Conservation (phyloP, 2,888 invertebrate species). For the Papilio demoleus region DNA sequence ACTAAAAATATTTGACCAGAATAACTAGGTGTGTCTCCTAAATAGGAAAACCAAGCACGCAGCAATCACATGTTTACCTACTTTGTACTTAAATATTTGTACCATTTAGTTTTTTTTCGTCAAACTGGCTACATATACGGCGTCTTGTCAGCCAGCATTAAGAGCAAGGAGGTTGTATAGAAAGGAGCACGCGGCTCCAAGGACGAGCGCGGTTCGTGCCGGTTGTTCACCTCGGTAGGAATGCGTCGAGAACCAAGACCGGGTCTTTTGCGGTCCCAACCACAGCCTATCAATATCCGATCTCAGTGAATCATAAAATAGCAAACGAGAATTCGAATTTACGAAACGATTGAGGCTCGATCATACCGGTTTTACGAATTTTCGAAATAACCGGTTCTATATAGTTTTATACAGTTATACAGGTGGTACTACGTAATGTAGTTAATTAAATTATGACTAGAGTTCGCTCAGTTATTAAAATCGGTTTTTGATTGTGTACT, state of each 20-base stretch:
- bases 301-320: conserved; percentile 43
- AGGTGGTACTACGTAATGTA: conserved; percentile 32
- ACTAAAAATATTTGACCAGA: not conserved
- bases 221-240: conserved; percentile 79
- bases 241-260: conserved; percentile 68
- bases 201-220: conserved; percentile 69
- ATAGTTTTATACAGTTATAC: conserved; percentile 37
- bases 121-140: conserved; percentile 6
- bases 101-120: not conserved
- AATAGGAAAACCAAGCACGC: not conserved
- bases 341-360: conserved; percentile 16
- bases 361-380: conserved; percentile 29
- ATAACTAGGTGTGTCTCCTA: not conserved
- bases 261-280: conserved; percentile 64
- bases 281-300: conserved; percentile 52
- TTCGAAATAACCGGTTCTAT: conserved; percentile 33
- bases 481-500: conserved; percentile 3
- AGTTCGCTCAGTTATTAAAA: conserved; percentile 13
- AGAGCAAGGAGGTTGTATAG: conserved; percentile 59
- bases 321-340: conserved; percentile 35
- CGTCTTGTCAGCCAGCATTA: conserved; percentile 23
- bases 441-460: conserved; percentile 27
- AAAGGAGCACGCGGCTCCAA: conserved; percentile 76
- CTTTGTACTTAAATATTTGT: not conserved
- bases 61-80: not conserved